phyloP scores from a whole-genome alignment of 2,888 invertebrate genomes.

The Chironomus riparius region DNA sequence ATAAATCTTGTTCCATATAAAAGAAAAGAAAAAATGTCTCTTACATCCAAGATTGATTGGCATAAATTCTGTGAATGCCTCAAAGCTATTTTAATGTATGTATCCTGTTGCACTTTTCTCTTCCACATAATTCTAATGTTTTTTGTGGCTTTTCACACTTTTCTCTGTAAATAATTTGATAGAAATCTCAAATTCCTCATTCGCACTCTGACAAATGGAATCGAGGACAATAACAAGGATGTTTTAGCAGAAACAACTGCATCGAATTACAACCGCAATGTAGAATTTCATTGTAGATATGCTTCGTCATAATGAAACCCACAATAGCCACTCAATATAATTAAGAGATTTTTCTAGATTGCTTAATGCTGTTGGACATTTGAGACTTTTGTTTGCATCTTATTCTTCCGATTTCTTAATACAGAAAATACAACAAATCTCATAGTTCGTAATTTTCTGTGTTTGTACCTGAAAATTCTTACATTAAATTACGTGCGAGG shows the following conservation, averaged over 20 bases:
- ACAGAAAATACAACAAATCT: too few relatives aligned
- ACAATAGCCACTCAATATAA: conserved; percentile 25
- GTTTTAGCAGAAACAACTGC: conserved; percentile 23
- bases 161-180: conserved; percentile 26
- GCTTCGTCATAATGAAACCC: background rate
- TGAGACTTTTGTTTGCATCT: conserved; percentile 16
- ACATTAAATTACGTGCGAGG: background rate
- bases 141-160: conserved; percentile 25
- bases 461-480: background rate
- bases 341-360: background rate
- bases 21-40: background rate
- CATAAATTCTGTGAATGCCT: background rate
- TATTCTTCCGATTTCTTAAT: background rate
- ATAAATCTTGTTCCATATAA: background rate
- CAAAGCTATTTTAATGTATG: background rate
- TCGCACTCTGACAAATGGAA: background rate
- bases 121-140: background rate
- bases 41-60: conserved; percentile 13
- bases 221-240: conserved; percentile 11
- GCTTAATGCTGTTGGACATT: background rate
- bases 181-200: conserved; percentile 22
- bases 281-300: background rate
- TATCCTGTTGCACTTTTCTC: conserved; percentile 16
- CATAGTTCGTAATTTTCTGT: background rate
- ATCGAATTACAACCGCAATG: conserved; percentile 18